These are phyloP conservation scores for Stegostoma tigrinum DNA, from an alignment of 2,113 vertebrate species.

Conservation along the genomic window DNA sequence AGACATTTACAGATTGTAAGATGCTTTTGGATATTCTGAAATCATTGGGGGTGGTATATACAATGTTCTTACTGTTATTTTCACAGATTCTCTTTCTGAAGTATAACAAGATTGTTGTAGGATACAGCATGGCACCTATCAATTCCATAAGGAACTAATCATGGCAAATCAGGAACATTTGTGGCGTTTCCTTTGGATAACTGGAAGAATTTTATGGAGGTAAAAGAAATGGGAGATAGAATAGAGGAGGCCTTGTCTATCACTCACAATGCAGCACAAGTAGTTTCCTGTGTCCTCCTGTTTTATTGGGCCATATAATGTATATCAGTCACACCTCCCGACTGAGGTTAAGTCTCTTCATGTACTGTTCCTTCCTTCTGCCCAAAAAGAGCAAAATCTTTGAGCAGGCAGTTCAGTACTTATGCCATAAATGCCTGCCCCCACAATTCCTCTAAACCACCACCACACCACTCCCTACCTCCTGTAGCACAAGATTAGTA, in stretches of 20 bases:
- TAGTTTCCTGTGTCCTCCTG: neutral
- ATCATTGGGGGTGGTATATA: neutral
- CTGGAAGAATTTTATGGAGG: neutral
- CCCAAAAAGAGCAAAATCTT: neutral
- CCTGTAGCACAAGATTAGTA: neutral
- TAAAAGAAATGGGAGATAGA: neutral
- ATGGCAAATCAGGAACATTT: neutral
- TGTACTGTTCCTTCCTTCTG: neutral
- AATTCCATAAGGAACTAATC: neutral
- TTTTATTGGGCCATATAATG: neutral
- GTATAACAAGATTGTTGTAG: neutral
- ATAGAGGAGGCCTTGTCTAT: neutral
- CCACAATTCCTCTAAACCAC: neutral
- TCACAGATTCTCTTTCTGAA: neutral
- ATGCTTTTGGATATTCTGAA: neutral
- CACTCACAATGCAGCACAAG: neutral
- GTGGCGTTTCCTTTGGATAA: neutral
- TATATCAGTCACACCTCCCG: neutral
- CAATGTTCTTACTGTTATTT: neutral
- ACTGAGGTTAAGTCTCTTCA: neutral
- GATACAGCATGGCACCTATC: neutral
- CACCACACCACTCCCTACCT: neutral
- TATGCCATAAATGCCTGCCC: neutral
- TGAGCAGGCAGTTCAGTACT: neutral
- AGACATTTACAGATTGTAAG: neutral